phyloP scores from a whole-genome alignment of 2,888 invertebrate genomes.

The Drosophila aldrichi region DNA sequence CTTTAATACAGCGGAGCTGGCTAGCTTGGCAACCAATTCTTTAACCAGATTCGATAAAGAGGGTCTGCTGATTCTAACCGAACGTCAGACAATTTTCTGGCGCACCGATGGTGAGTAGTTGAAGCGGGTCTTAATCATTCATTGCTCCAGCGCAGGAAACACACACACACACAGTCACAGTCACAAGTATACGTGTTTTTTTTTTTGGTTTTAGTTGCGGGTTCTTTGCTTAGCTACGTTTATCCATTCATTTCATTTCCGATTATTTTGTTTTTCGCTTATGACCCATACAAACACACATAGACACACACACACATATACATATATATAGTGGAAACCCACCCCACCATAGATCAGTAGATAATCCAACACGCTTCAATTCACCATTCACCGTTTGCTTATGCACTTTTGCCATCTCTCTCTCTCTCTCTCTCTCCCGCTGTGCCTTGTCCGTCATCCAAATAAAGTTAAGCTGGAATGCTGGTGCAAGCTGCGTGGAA shows the following conservation, averaged over 20 bases:
- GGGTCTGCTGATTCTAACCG: slow-evolving; percentile 93
- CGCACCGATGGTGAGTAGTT: slow-evolving; percentile 92
- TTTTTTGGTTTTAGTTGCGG: slow-evolving; percentile 9
- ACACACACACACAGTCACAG: slow-evolving; percentile 2
- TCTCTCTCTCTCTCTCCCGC: slow-evolving; percentile 15
- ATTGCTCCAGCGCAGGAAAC: not conserved
- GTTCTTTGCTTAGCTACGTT: slow-evolving; percentile 8
- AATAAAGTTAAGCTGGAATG: slow-evolving; percentile 90
- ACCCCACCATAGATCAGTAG: slow-evolving; percentile 5
- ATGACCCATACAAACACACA: slow-evolving; percentile 5
- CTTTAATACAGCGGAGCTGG: slow-evolving; percentile 95
- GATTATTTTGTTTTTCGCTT: slow-evolving; percentile 13
- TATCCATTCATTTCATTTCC: not conserved
- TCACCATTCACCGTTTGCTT: slow-evolving; percentile 40
- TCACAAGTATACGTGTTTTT: not conserved
- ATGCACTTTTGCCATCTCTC: slow-evolving; percentile 24
- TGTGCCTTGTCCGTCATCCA: slow-evolving; percentile 6
- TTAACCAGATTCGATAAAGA: slow-evolving; percentile 96
- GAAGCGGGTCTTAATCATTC: slow-evolving; percentile 11
- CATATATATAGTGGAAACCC: not conserved
- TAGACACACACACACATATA: not conserved
- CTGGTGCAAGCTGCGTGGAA: slow-evolving; percentile 96
- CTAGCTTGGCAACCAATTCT: slow-evolving; percentile 93
- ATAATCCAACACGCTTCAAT: slow-evolving; percentile 24
- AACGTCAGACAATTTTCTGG: slow-evolving; percentile 95